Evolutionary conservation across 2,113 vertebrate genomes (phyloP), one percentile per base, ranked within the genome.

Genomic region (Potamarius usumacintae): DNA sequence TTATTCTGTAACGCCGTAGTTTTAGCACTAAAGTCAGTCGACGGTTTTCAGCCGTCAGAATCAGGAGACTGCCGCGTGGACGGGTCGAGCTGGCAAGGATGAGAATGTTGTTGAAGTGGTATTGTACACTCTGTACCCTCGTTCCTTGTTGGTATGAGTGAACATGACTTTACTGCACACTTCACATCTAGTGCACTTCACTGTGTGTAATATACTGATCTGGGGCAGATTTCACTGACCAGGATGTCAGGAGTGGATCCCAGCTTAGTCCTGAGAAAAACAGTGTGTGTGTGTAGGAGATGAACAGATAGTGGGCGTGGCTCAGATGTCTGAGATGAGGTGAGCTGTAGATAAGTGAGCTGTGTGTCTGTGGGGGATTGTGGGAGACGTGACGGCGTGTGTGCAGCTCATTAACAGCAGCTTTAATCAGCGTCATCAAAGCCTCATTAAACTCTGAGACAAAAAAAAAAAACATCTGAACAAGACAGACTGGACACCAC

Each of bases 331-430:
- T 86, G 82, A 57, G 88, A 91, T 89, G 84, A 62, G 22, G 48
- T 52, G 20, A 83, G 89, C 91, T 83, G 91, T 78, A 91, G 92
- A 94, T 94, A 92, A 89, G 82, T 82, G 11, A 42, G 72, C 25
- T 15, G 30, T 25, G 14, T 25, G 79, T 84, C 87, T 84, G 80
- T 58, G 18, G 85, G 79, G 88, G 88, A 89, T 76, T 30, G 25
- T 80, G 55, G 76, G 55, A 85, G 86, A 87, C 88, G 88, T 89
- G 88, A 87, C 82, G 57, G 83, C 67, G 58, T 84, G 85, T 82
- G 71, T 53, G 86, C 85, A 90, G 88, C 86, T 91, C 88, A 79
- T 93, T 93, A 92, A 83, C 89, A 90, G 85, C n/a, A 63, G 53
- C 87, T 81, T 82, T 72, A 86, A 81, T 84, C 42, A 72, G 55